Base-by-base conservation (phyloP, 2,888 invertebrate genomes). In the Altica lythri region DNA sequence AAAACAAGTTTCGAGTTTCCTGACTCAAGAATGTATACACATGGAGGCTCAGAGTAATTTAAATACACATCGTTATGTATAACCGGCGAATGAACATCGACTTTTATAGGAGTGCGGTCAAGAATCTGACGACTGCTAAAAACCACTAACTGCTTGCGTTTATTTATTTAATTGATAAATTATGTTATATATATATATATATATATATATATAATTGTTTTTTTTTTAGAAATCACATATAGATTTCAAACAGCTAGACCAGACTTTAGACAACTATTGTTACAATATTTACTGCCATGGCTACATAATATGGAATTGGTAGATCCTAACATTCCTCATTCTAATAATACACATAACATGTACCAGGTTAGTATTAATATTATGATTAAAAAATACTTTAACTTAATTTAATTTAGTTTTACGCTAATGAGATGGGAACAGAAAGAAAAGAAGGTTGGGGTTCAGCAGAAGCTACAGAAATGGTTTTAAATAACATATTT, bases 401-500 rank as follows among this genome's bases (percentile, higher is more conserved):
- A 16, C 5, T 16, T 19, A 1, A 16, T 34, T 34, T 46, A 45
- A 72, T 68, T 53, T 61, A 80, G 79, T 80, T 79, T 69, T 80
- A 80, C 63, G 77, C 78, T 2, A 78, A 74, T 68, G 88, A 83
- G 65, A 80, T 83, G 40, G 73, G 76, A 82, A 34, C 63, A 8
- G 68, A 68, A 3, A 82, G 91, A 12, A 85, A 92, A 45, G 95
- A 96, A 75, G 98, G 98, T 0, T 96, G 98, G 84, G 99, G 99
- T 34, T 96, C 96, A 0, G 92, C 92, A 0, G 97, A 98, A 78
- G 98, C 98, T n/a, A 99, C 98, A 0, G 98, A 99, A 79, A 96
- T 99, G 95, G 95, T 99, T 42, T 83, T 99, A 59, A 99, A 99
- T 77, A 99, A 99, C 79, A 86, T 99, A 13, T 94, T 99, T 78